Conservation (phyloP, 2,888 invertebrate genomes). For the Aethes cnicana region DNA sequence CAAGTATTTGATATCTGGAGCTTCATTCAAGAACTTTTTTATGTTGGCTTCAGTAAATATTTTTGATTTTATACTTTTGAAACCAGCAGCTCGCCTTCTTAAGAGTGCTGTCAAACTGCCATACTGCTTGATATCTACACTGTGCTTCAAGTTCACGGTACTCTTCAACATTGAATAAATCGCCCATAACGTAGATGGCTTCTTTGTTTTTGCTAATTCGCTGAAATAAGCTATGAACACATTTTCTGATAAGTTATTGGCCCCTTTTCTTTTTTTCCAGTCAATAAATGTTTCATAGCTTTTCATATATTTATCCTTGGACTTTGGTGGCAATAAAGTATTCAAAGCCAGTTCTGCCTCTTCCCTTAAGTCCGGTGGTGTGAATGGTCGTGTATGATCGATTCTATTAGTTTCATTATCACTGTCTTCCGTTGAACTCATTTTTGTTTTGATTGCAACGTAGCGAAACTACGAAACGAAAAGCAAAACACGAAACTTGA, state of each 20-base stretch:
- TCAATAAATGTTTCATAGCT: neutral
- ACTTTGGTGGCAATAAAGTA: no score
- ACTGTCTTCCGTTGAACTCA: no score
- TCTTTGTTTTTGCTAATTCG: conserved; percentile 3
- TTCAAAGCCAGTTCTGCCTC: no score
- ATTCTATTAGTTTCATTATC: no score
- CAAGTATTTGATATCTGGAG: conserved; percentile 8
- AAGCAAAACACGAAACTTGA: no score
- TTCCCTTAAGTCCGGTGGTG: no score
- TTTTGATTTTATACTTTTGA: conserved; percentile 5
- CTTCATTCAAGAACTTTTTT: conserved; percentile 7
- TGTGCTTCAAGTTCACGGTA: neutral
- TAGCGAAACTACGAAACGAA: no score
- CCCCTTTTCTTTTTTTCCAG: neutral
- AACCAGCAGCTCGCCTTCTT: neutral
- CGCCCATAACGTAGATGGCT: conserved; percentile 7
- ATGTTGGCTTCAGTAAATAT: conserved; percentile 1
- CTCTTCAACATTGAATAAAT: conserved; percentile 17
- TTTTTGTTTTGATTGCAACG: no score
- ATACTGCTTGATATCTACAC: conserved; percentile 3
- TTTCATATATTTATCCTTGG: no score
- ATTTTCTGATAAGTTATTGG: neutral
- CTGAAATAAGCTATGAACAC: conserved; percentile 5
- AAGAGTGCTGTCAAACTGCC: neutral
- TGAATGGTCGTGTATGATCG: no score